phyloP scores from a whole-genome alignment of 2,797 vertebrate species.

The Anabas testudineus region DNA sequence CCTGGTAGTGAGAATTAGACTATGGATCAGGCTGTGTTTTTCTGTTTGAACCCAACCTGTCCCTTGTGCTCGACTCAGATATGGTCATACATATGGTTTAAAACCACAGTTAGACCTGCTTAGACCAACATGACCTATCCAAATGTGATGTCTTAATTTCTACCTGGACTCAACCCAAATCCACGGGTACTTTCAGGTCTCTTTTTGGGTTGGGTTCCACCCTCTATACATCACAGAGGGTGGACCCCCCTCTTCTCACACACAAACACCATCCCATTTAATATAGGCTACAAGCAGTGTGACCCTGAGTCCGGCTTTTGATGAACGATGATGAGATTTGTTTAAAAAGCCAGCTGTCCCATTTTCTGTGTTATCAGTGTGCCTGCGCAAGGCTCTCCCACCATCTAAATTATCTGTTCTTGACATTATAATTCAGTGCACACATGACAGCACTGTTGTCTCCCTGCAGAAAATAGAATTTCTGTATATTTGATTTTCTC shows the following conservation, averaged over 20 bases:
- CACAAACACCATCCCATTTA: conserved; percentile 18
- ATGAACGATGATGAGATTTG: conserved; percentile 57
- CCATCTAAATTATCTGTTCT: conserved; percentile 53
- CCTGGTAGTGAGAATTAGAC: too few species aligned
- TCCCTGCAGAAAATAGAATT: conserved; percentile 71
- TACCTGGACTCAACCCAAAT: too few species aligned
- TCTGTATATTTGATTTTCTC: conserved; percentile 77
- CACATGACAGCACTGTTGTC: conserved; percentile 51
- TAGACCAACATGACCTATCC: too few species aligned
- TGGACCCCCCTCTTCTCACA: conserved; percentile 10
- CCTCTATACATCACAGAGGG: too few species aligned
- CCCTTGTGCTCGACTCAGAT: too few species aligned
- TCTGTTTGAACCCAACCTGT: too few species aligned
- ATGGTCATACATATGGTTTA: too few species aligned
- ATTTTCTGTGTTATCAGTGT: conserved; percentile 53
- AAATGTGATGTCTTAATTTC: too few species aligned
- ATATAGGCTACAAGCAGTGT: conserved; percentile 6
- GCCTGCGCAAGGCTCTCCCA: conserved; percentile 17
- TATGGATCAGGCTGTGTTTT: too few species aligned
- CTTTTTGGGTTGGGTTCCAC: too few species aligned
- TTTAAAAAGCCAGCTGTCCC: conserved; percentile 50
- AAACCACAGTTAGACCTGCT: too few species aligned
- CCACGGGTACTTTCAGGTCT: too few species aligned
- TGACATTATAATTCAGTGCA: conserved; percentile 73
- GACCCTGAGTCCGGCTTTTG: conserved; percentile 34